Evolutionary conservation across 2,888 invertebrate genomes (phyloP).

Genomic region (Drosophila engyochracea): DNA sequence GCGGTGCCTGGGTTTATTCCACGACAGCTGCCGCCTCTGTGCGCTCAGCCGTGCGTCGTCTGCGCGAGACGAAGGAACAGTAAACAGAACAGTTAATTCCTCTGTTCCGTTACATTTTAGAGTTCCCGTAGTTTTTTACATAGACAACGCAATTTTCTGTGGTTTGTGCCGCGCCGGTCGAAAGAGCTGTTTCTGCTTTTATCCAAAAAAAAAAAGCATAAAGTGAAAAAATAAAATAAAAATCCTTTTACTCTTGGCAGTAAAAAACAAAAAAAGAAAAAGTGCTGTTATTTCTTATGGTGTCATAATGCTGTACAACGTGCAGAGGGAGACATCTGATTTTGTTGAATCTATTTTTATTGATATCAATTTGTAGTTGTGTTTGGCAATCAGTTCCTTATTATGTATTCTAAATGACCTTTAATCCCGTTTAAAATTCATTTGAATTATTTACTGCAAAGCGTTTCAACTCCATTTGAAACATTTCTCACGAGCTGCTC

Average conservation of each 20-base stretch:
- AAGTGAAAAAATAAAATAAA: slow-evolving; percentile 47
- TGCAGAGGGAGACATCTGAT: background rate
- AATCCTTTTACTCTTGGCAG: slow-evolving; percentile 67
- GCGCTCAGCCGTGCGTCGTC: slow-evolving; percentile 97
- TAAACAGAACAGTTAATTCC: slow-evolving; percentile 65
- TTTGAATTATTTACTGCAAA: background rate
- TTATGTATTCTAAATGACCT: background rate
- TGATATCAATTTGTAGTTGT: background rate
- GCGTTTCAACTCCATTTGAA: background rate
- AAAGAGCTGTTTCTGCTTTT: slow-evolving; percentile 56
- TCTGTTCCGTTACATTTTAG: slow-evolving; percentile 57
- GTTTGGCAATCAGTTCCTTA: too few relatives aligned
- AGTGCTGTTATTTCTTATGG: slow-evolving; percentile 30
- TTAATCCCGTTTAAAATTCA: background rate
- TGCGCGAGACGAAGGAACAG: slow-evolving; percentile 91
- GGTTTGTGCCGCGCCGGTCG: slow-evolving; percentile 76
- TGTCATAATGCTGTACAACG: too few relatives aligned
- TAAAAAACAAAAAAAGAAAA: slow-evolving; percentile 29
- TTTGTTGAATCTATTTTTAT: background rate
- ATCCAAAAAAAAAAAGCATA: slow-evolving; percentile 29
- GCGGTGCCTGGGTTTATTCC: slow-evolving; percentile 99
- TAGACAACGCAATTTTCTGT: slow-evolving; percentile 74
- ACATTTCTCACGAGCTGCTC: background rate
- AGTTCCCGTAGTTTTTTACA: slow-evolving; percentile 64
- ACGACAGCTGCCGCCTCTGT: slow-evolving; percentile 99